Evolutionary conservation across 2,113 vertebrate genomes (phyloP).

Genomic region (Urocynchramus pylzowi): DNA sequence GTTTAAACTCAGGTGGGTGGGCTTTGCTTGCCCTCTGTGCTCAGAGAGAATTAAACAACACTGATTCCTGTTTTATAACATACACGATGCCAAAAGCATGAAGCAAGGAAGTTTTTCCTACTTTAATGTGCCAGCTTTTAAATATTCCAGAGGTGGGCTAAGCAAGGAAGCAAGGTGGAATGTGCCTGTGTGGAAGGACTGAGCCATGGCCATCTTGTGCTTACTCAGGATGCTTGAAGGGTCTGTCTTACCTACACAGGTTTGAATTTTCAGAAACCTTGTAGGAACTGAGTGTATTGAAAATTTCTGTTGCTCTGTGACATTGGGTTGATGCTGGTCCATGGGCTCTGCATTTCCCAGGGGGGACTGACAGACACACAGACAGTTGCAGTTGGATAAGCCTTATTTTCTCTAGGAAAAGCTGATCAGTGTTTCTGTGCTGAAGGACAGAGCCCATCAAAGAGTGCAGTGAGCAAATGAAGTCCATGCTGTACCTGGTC

Average conservation of each 20-base stretch:
- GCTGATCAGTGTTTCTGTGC: background rate
- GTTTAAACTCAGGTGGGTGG: background rate
- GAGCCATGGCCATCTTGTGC: background rate
- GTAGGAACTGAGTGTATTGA: accelerated
- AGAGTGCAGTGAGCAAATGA: background rate
- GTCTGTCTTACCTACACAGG: background rate
- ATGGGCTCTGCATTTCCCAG: background rate
- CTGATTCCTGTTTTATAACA: background rate
- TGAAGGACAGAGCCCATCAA: background rate
- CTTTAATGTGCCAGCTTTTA: background rate
- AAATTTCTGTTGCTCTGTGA: background rate
- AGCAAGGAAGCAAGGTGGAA: background rate
- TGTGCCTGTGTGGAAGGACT: background rate
- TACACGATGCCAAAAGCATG: background rate
- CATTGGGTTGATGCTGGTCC: accelerated
- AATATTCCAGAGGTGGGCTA: background rate
- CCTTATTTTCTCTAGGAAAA: background rate
- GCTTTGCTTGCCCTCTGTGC: background rate
- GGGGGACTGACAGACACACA: background rate
- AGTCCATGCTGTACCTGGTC: accelerated
- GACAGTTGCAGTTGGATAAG: background rate
- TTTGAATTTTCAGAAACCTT: background rate
- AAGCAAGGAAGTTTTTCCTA: background rate
- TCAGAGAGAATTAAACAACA: background rate
- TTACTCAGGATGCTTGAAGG: background rate